These are phyloP conservation scores for Takifugu flavidus DNA, from an alignment of 2,113 vertebrate genomes.

Conservation along the genomic window DNA sequence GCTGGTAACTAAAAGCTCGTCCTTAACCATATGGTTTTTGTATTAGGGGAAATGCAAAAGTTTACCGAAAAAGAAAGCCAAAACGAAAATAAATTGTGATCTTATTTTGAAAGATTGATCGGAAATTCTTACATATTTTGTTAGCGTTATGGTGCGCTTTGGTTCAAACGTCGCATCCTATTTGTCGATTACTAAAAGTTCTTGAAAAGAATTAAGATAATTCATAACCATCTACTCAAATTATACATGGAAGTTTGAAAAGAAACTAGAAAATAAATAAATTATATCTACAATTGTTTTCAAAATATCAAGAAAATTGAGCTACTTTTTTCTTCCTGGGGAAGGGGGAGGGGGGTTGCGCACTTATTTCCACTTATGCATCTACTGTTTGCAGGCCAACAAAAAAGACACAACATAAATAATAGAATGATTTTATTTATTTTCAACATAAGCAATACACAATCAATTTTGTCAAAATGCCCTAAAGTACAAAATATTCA, in stretches of 20 bases:
- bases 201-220: too few species aligned
- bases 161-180: neutral
- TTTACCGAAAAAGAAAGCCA: neutral
- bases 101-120: constrained; percentile 19
- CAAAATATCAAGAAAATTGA: neutral
- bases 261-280: neutral
- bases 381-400: too few species aligned
- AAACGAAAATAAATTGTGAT: too few species aligned
- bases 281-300: neutral
- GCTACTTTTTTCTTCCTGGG: too few species aligned
- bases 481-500: constrained; percentile 72
- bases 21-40: neutral
- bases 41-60: neutral
- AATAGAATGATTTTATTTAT: constrained; percentile 69
- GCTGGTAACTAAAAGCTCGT: too few species aligned
- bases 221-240: neutral
- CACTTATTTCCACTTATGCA: too few species aligned
- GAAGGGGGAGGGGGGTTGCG: too few species aligned
- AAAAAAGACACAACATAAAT: constrained; percentile 15
- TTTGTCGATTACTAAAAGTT: too few species aligned
- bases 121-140: neutral
- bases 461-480: constrained; percentile 52
- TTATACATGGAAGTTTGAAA: neutral
- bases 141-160: neutral
- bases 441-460: constrained; percentile 59